Percentiles rank a stretch among this genome's conserved stretches.
Evolutionary conservation across 2,888 invertebrate species (phyloP).

Genomic region (Maniola hyperantus): DNA sequence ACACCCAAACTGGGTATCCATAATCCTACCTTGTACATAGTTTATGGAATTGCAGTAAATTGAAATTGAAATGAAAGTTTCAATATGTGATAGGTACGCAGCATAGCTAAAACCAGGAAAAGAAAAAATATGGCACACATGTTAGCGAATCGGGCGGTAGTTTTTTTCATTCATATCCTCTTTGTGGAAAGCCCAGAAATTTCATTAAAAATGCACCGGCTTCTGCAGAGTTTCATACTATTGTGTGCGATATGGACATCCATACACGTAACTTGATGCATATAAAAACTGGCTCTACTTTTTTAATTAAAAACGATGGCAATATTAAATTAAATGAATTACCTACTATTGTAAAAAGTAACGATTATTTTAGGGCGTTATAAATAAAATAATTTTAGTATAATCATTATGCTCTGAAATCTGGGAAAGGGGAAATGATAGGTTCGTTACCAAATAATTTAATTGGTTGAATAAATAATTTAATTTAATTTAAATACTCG

Average conservation of each 20-base stretch:
- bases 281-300: conserved; percentile 39
- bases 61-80: background rate
- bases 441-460: too few relatives aligned
- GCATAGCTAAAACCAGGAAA: conserved; percentile 16
- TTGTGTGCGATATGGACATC: conserved; percentile 42
- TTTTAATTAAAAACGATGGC: conserved; percentile 7
- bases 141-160: conserved; percentile 56
- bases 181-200: conserved; percentile 72
- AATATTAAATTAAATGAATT: background rate
- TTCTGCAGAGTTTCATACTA: conserved; percentile 43
- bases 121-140: conserved; percentile 41
- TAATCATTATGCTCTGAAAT: too few relatives aligned
- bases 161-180: conserved; percentile 66
- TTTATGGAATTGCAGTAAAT: too few relatives aligned
- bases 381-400: too few relatives aligned
- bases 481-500: too few relatives aligned
- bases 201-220: conserved; percentile 67
- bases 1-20: too few relatives aligned
- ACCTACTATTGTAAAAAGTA: background rate
- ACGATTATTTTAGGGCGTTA: too few relatives aligned
- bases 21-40: too few relatives aligned
- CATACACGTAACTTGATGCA: conserved; percentile 41
- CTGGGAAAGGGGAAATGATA: too few relatives aligned
- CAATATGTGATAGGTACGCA: conserved; percentile 18
- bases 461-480: too few relatives aligned